Evolutionary conservation across 2,797 vertebrate species (phyloP).

Genomic region (Ataeniobius toweri): DNA sequence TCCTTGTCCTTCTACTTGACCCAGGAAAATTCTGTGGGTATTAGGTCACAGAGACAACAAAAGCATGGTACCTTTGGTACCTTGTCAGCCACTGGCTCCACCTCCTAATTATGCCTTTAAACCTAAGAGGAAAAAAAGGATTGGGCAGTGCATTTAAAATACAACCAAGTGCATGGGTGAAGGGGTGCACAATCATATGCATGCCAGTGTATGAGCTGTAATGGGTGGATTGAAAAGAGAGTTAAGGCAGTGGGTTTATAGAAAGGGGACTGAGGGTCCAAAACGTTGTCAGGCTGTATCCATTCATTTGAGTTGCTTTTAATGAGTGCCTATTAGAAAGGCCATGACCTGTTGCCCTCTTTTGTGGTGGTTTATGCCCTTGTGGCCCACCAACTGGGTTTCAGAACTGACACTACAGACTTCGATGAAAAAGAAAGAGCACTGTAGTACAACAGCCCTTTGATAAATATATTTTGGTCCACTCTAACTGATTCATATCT

Average conservation of each 20-base stretch:
- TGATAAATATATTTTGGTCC: background rate
- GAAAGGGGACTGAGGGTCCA: slow-evolving; percentile 3
- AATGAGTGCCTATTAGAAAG: slow-evolving; percentile 23
- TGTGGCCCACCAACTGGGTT: background rate
- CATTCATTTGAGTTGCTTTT: slow-evolving; percentile 29
- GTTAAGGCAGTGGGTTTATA: background rate
- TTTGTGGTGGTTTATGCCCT: slow-evolving; percentile 24
- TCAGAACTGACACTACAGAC: slow-evolving; percentile 6
- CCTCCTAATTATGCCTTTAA: slow-evolving; percentile 50
- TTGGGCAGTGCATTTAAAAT: slow-evolving; percentile 26
- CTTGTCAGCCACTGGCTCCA: slow-evolving; percentile 12
- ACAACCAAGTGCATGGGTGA: slow-evolving; percentile 38
- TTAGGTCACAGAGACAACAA: slow-evolving; percentile 47
- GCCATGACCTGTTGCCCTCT: slow-evolving; percentile 26
- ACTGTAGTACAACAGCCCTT: background rate
- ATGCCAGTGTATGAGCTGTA: slow-evolving; percentile 13
- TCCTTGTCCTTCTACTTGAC: slow-evolving; percentile 36
- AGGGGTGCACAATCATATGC: slow-evolving; percentile 10
- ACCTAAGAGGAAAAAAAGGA: slow-evolving; percentile 29
- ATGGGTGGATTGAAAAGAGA: slow-evolving; percentile 13
- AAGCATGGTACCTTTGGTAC: slow-evolving; percentile 32
- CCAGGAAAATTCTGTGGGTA: slow-evolving; percentile 49
- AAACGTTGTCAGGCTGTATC: slow-evolving; percentile 27
- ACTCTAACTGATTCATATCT: background rate
- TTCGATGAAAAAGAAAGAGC: background rate